Evolutionary conservation across 2,888 invertebrate species (phyloP), one percentile per base, ranked within the genome.

Genomic region (Incurvaria masculella): DNA sequence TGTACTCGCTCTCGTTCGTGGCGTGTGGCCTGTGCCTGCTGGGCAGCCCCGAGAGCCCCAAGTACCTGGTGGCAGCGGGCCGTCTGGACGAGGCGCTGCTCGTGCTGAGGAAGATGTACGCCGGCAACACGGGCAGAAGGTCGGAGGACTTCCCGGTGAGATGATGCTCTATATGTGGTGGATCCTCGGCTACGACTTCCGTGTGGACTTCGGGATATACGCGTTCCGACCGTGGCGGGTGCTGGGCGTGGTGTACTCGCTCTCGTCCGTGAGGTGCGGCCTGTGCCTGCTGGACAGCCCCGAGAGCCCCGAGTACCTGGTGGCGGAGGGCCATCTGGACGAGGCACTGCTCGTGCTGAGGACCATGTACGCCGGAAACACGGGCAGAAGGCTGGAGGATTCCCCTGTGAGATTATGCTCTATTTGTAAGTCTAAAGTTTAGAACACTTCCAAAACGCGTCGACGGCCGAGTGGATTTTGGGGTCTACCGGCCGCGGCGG

Each of bases 271-370:
- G 1, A 47, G 87, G 6, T 60, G 64, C 17, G 83, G 86, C 0
- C 64, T 82, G 0, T 46, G 84, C 1, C 68, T 85, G 50, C 64
- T 81, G 0, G 69, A 76, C 2, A 74, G 74, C 2, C 91, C 91
- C 0, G 92, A 93, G 63, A 92, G 89, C 57, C 92, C 93, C 0
- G 89, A 90, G 61, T 93, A 84, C 62, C 72, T 87, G 21, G 69
- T 88, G 11, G 80, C 86, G 1, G 84, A 85, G 56, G 86, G 87
- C 0, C 75, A 74, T 55, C 64, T 76, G 2, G 79, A 83, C 1
- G 81, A 83, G 54, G 86, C 90, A 0, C 59, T 91, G n/a, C 54
- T 67, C 39, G 79, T 87, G 21, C 61, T 92, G 27, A 73, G 75
- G 47, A 61, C 60, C 2, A 85, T 91, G 52, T 90, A 82, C 57